Evolutionary conservation across 2,888 invertebrate species (phyloP), one percentile per base, ranked within the genome.

Genomic region (Lasioglossum calceatum): DNA sequence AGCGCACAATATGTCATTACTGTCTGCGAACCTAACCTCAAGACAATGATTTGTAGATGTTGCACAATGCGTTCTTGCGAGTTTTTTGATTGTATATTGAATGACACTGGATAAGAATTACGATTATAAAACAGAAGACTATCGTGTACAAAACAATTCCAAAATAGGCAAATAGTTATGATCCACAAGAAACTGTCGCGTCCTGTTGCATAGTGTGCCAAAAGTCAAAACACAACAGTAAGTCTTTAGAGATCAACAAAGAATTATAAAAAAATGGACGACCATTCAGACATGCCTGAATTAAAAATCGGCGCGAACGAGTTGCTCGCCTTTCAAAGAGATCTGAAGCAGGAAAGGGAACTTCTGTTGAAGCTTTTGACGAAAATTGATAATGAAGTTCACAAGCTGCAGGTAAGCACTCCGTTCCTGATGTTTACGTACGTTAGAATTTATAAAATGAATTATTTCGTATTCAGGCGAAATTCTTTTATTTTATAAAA

Each of bases 371-470:
- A 91, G 39, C 80, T 93, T 50, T 75, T 94, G n/a, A 27, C 88
- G 0, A 92, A 93, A 78, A 91, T 95, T 27, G 93, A 95, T n/a
- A 84, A 90, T 67, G 94, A 95, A 89, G 88, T 94, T 44, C 91
- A 94, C 81, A 92, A 92, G 44, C 87, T 95, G 23, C 92, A 94
- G 92, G 95, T 94, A 83, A 84, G 70, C 74, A 36, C 14, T 50
- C 70, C 44, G 64, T 4, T 27, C 70, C 71, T 36, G n/a, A 58
- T n/a, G 58, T n/a, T 58, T n/a, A n/a, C 58, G n/a, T n/a, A n/a
- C 12, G n/a, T 58, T 58, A 12, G 47, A 14, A 27, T 47, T 23
- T 42, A 39, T 39, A 12, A 42, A 42, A 39, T 42, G n/a, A n/a
- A 64, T 64, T 64, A 58, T 58, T 58, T 32, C 32, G 2, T 64